A percentile compares a stretch with the other conserved stretches of the same genome.
phyloP scores from a whole-genome alignment of 30 jellyfish, hydroid and myxozoan species.

The Aurelia sp. region DNA sequence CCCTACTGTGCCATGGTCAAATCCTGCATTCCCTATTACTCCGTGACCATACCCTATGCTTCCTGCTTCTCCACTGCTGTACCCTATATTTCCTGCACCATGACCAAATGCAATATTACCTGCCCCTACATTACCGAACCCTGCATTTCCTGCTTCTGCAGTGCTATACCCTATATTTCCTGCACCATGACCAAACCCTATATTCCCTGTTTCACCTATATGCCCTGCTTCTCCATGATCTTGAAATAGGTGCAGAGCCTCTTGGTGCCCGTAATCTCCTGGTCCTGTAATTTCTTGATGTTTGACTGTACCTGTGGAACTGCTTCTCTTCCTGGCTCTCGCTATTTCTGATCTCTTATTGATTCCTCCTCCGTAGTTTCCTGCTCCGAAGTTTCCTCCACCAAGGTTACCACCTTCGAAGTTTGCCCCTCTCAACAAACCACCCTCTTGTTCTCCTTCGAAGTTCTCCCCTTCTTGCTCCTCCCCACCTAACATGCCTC shows the following conservation, averaged over 20 bases:
- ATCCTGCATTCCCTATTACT: too few species aligned
- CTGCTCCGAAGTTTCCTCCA: slow-evolving; percentile 47
- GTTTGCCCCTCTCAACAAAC: slow-evolving; percentile 30
- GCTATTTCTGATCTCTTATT: slow-evolving; percentile 51
- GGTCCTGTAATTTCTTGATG: slow-evolving; percentile 51
- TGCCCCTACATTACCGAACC: too few species aligned
- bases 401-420: slow-evolving; percentile 36
- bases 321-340: slow-evolving; percentile 41
- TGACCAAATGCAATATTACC: too few species aligned
- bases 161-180: too few species aligned
- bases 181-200: background rate
- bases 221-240: background rate
- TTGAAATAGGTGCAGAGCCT: slow-evolving; percentile 24
- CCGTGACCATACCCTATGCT: too few species aligned
- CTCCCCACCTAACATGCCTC: slow-evolving; percentile 31
- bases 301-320: slow-evolving; percentile 58
- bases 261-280: slow-evolving; percentile 3
- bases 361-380: slow-evolving; percentile 45
- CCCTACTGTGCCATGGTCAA: too few species aligned
- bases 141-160: too few species aligned
- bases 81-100: too few species aligned
- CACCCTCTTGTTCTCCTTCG: slow-evolving; percentile 34
- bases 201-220: background rate
- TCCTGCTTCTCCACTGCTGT: too few species aligned
- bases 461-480: slow-evolving; percentile 18